A percentile compares a stretch with the other conserved stretches of the same genome.
These are phyloP conservation scores for Diplogasteroides magnus DNA, from an alignment of 1,140 invertebrate species.

Conservation along the genomic window DNA sequence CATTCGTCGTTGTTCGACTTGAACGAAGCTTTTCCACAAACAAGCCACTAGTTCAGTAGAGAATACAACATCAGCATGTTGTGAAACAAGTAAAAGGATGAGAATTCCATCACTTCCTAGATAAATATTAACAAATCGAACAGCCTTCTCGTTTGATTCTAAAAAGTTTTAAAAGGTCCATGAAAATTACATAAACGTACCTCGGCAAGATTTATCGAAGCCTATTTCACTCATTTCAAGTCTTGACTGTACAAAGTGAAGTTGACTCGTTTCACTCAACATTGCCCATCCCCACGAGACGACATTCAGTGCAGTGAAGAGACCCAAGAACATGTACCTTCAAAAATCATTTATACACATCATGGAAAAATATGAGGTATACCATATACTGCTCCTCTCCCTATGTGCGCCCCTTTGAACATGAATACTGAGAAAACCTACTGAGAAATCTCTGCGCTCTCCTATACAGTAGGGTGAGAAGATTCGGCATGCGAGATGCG, in stretches of 20 bases:
- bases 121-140: slow-evolving; percentile 40
- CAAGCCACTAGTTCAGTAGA: slow-evolving; percentile 45
- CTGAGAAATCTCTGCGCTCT: too few relatives aligned
- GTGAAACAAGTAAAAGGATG: slow-evolving; percentile 45
- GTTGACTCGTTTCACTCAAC: slow-evolving; percentile 40
- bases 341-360: slow-evolving; percentile 6
- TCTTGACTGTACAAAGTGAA: slow-evolving; percentile 50
- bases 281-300: slow-evolving; percentile 42
- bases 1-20: slow-evolving; percentile 42
- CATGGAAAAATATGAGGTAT: too few relatives aligned
- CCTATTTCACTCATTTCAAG: slow-evolving; percentile 47
- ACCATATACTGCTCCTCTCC: too few relatives aligned
- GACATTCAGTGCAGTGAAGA: slow-evolving; percentile 43
- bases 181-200: background rate
- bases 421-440: too few relatives aligned
- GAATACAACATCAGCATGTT: slow-evolving; percentile 53
- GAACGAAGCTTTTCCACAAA: slow-evolving; percentile 40
- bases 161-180: slow-evolving; percentile 5
- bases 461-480: too few relatives aligned
- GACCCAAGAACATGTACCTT: slow-evolving; percentile 36
- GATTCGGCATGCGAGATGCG: too few relatives aligned
- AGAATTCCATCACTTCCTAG: slow-evolving; percentile 46
- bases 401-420: too few relatives aligned
- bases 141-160: slow-evolving; percentile 40
- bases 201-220: slow-evolving; percentile 28